phyloP scores from a whole-genome alignment of 2,797 vertebrate genomes.

The Melanotaenia maccullochi region DNA sequence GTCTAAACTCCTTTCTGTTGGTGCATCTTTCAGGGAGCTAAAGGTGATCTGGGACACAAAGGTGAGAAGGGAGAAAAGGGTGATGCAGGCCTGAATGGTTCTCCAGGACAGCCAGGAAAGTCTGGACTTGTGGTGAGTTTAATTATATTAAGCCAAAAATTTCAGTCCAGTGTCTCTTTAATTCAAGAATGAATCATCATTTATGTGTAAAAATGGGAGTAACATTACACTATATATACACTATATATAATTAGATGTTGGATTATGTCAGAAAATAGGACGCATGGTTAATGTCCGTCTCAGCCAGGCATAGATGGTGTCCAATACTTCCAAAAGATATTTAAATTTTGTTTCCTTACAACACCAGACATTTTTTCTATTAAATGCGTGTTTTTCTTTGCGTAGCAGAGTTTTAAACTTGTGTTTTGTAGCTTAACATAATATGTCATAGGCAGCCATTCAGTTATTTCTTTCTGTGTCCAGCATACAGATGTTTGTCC shows the following conservation, averaged over 20 bases:
- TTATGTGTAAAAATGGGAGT: background rate
- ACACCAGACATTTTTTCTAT: too few relatives aligned
- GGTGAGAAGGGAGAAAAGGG: slow-evolving; percentile 89
- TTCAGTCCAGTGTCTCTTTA: background rate
- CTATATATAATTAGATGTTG: too few relatives aligned
- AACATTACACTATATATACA: background rate
- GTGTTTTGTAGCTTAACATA: too few relatives aligned
- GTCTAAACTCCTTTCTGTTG: background rate
- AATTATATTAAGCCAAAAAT: background rate
- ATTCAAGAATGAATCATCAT: background rate
- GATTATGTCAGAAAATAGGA: background rate
- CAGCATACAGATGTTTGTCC: background rate
- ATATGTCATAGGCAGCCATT: background rate
- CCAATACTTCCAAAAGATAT: too few relatives aligned
- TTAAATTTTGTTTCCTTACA: too few relatives aligned
- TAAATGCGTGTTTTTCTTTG: too few relatives aligned
- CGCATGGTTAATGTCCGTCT: too few relatives aligned
- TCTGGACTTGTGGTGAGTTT: slow-evolving; percentile 88
- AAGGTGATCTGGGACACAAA: slow-evolving; percentile 79
- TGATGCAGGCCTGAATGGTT: slow-evolving; percentile 78
- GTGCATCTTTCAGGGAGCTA: slow-evolving; percentile 79
- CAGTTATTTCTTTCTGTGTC: background rate
- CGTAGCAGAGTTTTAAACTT: too few relatives aligned
- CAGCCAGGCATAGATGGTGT: too few relatives aligned
- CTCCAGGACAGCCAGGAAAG: slow-evolving; percentile 87